Evolutionary conservation across 2,888 invertebrate species (phyloP).

Genomic region (Limnephilus lunatus): DNA sequence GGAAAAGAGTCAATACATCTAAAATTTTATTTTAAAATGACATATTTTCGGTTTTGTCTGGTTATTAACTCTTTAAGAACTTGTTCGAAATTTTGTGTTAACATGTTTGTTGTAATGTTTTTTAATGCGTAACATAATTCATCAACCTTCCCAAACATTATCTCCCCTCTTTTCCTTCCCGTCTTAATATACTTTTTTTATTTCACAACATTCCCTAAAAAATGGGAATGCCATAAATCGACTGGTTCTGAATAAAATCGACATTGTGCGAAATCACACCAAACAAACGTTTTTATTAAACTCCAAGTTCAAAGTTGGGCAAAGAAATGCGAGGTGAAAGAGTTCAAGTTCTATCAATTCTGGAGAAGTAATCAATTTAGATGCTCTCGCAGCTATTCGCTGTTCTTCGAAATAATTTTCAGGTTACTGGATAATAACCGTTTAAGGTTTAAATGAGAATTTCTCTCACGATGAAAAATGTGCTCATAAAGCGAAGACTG

Average conservation of each 20-base stretch:
- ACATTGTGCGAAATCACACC: too few relatives aligned
- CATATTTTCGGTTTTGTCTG: too few relatives aligned
- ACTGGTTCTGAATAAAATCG: background rate
- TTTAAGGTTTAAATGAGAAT: background rate
- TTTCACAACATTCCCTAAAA: background rate
- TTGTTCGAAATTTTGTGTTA: too few relatives aligned
- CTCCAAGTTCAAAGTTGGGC: background rate
- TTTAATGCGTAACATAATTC: too few relatives aligned
- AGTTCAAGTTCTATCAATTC: background rate
- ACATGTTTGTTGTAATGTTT: too few relatives aligned
- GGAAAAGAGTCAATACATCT: too few relatives aligned
- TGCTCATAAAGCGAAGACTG: background rate
- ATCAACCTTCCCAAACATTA: too few relatives aligned
- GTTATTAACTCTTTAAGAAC: too few relatives aligned
- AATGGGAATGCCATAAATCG: background rate
- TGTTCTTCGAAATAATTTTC: background rate
- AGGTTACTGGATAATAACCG: background rate
- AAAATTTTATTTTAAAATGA: too few relatives aligned
- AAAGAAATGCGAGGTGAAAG: background rate
- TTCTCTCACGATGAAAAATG: conserved; percentile 19
- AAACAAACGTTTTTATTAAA: background rate
- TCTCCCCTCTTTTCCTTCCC: too few relatives aligned
- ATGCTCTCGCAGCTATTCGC: background rate
- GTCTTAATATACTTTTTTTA: too few relatives aligned
- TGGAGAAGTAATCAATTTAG: background rate